phyloP scores from a whole-genome alignment of 1,140 invertebrate species.

The Maniola jurtina region DNA sequence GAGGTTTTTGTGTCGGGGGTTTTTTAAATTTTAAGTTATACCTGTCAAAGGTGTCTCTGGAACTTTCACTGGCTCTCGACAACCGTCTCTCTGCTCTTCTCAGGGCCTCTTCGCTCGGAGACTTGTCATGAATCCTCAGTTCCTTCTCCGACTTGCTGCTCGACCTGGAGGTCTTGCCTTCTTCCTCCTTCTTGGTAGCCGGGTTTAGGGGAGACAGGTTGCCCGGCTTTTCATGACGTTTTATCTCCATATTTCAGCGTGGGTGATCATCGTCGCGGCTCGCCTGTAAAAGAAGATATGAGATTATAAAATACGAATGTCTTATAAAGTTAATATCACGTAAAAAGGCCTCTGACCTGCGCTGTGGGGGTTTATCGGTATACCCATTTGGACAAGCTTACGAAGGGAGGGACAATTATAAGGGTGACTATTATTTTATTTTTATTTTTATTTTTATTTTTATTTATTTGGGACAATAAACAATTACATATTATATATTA shows the following conservation, averaged over 20 bases:
- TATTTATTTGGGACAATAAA: too few species aligned
- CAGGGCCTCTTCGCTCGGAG: conserved; percentile 53
- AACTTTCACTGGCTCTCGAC: conserved; percentile 59
- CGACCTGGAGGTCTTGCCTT: conserved; percentile 44
- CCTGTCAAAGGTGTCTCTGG: conserved; percentile 65
- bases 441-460: too few species aligned
- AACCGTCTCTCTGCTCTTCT: conserved; percentile 47
- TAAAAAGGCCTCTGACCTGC: background rate
- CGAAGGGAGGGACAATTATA: too few species aligned
- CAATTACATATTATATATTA: too few species aligned
- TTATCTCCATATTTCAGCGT: conserved; percentile 66
- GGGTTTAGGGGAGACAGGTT: conserved; percentile 62
- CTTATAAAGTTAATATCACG: too few species aligned
- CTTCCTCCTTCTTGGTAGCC: conserved; percentile 51
- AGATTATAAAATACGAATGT: background rate
- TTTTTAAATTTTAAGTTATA: too few species aligned
- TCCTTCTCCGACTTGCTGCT: conserved; percentile 63
- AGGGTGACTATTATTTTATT: too few species aligned
- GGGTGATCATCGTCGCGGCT: conserved; percentile 46
- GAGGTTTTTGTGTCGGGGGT: too few species aligned
- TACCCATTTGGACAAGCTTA: too few species aligned
- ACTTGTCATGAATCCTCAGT: conserved; percentile 59
- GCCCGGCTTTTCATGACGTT: conserved; percentile 66
- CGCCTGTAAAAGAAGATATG: conserved; percentile 39
- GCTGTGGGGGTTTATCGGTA: too few species aligned